phyloP scores from a whole-genome alignment of 2,888 invertebrate species.

The Ophion ventricosus region DNA sequence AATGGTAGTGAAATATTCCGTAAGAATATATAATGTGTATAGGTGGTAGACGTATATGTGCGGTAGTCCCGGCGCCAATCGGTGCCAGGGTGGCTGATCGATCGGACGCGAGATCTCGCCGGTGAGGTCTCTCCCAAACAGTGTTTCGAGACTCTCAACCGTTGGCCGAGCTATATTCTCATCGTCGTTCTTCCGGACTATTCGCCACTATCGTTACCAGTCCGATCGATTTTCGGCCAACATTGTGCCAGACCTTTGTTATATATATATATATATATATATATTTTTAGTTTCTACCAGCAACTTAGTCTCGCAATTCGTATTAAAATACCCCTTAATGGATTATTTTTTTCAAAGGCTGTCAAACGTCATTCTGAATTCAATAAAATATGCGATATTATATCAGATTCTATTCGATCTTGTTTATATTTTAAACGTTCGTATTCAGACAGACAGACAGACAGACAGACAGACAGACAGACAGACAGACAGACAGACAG shows the following conservation, averaged over 20 bases:
- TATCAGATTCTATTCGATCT: no score
- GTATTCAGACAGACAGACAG: no score
- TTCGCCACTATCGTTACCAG: conserved; percentile 64
- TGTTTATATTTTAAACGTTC: no score
- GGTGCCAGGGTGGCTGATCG: conserved; percentile 61
- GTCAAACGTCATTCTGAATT: no score
- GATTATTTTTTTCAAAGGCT: no score
- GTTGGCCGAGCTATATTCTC: conserved; percentile 40
- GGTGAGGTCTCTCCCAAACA: not conserved
- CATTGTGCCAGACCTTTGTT: conserved; percentile 17
- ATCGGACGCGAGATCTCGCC: conserved; percentile 60
- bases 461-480: no score
- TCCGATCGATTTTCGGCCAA: conserved; percentile 66
- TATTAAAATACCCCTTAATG: no score
- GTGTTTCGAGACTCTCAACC: conserved; percentile 35
- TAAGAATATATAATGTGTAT: not conserved
- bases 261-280: not conserved
- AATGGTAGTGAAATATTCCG: not conserved
- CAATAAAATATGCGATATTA: no score
- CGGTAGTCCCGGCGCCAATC: conserved; percentile 53
- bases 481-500: no score
- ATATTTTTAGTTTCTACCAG: conserved; percentile 5
- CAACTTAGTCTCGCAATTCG: no score
- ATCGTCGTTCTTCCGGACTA: conserved; percentile 51
- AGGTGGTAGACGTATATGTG: conserved; percentile 26